Evolutionary conservation across 2,888 invertebrate species (phyloP), one percentile per base, ranked within the genome.

Genomic region (Spodoptera littoralis): DNA sequence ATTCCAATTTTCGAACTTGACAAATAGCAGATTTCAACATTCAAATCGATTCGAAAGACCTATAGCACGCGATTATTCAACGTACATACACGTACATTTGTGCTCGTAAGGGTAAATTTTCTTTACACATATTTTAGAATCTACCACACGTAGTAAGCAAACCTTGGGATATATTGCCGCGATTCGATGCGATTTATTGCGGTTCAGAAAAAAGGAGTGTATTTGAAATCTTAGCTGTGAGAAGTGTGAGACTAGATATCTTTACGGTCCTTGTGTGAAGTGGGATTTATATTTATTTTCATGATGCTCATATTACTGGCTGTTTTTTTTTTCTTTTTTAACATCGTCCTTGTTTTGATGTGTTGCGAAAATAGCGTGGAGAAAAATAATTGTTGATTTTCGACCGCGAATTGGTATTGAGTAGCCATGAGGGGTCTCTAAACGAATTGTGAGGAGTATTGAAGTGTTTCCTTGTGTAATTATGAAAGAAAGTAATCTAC

Each of bases 71-170:
- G 58, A 65, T 75, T 66, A 68, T 70, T 69, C 71, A 11, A 62
- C 68, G 56, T 64, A 77, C 67, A 77, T 68, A 47, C 61, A 48
- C 67, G 73, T 68, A 49, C 61, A 48, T 57, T 46, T 47, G 55
- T 66, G 66, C 55, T 52, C 75, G 71, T 62, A 73, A 77, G 77
- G 75, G 76, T 74, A 76, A 74, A 77, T 83, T 81, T 82, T 79
- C 79, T 81, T 79, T 79, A 79, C 82, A 82, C 84, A 81, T 84
- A 84, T 84, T 84, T 84, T 84, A 80, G 83, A 84, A 84, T 83
- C 81, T 80, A 84, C 80, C 84, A 82, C 84, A 84, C 83, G 85
- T 84, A 82, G 82, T 81, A 80, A 83, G 84, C 84, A 84, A 83
- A 82, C 85, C 78, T 79, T 75, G 68, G 73, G 79, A 84, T 84